Conservation (phyloP, 2,888 invertebrate genomes). For the Thalpophila matura region DNA sequence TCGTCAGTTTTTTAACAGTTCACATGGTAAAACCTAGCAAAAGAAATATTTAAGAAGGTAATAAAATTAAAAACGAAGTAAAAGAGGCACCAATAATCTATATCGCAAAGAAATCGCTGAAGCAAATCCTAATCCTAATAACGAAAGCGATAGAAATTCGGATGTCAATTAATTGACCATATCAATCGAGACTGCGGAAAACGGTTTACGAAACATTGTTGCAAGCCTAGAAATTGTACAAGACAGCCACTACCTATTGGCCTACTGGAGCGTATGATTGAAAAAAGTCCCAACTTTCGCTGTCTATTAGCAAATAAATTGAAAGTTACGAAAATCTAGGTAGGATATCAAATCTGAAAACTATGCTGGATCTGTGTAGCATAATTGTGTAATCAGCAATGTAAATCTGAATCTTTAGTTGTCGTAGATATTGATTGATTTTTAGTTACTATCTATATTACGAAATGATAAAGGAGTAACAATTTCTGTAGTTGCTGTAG, state of each 20-base stretch:
- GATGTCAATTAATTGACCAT: constrained; percentile 66
- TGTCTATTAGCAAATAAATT: constrained; percentile 80
- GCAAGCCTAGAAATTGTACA: constrained; percentile 87
- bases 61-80: not conserved
- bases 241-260: constrained; percentile 77
- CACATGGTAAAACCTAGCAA: too few species aligned
- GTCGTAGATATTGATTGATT: constrained; percentile 1
- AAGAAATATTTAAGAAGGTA: not conserved
- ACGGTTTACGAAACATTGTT: constrained; percentile 84
- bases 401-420: constrained; percentile 8
- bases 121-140: constrained; percentile 18
- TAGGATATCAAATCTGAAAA: constrained; percentile 64
- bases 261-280: constrained; percentile 89
- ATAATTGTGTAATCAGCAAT: constrained; percentile 42
- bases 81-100: not conserved
- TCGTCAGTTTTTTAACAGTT: not conserved
- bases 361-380: constrained; percentile 26
- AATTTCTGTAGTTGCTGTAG: not conserved
- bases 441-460: constrained; percentile 9
- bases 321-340: constrained; percentile 82
- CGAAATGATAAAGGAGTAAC: not conserved
- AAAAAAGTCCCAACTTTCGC: constrained; percentile 87
- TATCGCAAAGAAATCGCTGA: not conserved
- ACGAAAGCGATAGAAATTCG: constrained; percentile 24
- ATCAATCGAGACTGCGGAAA: constrained; percentile 69